Evolutionary conservation across 2,888 invertebrate species (phyloP).

Genomic region (Maniola hyperantus): DNA sequence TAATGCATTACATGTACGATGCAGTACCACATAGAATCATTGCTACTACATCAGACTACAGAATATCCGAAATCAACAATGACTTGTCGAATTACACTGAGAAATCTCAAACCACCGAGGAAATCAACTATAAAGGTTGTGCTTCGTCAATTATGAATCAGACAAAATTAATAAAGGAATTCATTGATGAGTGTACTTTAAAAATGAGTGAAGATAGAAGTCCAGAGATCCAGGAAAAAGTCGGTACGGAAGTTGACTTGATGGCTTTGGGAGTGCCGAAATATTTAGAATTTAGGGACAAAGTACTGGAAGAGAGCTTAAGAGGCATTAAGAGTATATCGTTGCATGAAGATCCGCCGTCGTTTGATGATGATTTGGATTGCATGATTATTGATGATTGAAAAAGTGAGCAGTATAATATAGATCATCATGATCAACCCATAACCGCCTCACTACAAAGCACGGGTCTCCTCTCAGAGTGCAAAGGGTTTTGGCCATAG

Average conservation of each 20-base stretch:
- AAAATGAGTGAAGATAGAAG: constrained; percentile 62
- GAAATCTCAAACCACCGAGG: constrained; percentile 19
- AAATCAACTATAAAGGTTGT: constrained; percentile 47
- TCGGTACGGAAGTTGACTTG: constrained; percentile 63
- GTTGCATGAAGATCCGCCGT: background rate
- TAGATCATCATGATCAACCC: too few relatives aligned
- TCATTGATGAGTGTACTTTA: constrained; percentile 60
- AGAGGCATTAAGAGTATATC: constrained; percentile 44
- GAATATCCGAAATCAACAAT: constrained; percentile 49
- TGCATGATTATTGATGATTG: constrained; percentile 47
- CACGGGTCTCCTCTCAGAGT: too few relatives aligned
- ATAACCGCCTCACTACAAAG: too few relatives aligned
- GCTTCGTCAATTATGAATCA: constrained; percentile 55
- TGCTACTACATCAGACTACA: constrained; percentile 53
- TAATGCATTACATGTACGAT: constrained; percentile 70
- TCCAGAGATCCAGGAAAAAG: constrained; percentile 46
- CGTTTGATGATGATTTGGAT: constrained; percentile 32
- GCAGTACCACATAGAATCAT: constrained; percentile 61
- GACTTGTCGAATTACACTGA: constrained; percentile 49
- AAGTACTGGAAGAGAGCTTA: constrained; percentile 50
- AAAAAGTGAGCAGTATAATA: background rate
- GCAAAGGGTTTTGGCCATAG: too few relatives aligned
- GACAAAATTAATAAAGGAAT: constrained; percentile 52
- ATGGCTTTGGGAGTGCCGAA: constrained; percentile 52
- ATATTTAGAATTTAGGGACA: constrained; percentile 54